These are phyloP conservation scores for Aphodius sticticus DNA, from an alignment of 2,888 invertebrate genomes.

Conservation along the genomic window DNA sequence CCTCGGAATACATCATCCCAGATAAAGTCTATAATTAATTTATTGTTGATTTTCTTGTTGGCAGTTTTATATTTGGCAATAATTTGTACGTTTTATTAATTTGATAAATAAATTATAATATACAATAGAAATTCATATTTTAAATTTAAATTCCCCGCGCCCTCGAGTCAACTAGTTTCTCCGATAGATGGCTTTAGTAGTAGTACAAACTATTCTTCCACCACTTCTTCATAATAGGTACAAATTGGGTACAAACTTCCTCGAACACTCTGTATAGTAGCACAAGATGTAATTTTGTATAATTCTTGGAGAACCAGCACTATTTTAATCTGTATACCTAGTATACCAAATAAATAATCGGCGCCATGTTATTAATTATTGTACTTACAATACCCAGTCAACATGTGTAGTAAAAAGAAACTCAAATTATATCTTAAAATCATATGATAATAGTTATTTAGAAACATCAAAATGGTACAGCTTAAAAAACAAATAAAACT, in stretches of 20 bases:
- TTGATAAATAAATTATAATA: constrained; percentile 15
- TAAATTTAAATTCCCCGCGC: constrained; percentile 13
- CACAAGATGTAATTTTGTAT: too few species aligned
- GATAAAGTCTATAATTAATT: constrained; percentile 10
- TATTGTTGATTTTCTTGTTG: constrained; percentile 15
- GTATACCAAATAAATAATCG: too few species aligned
- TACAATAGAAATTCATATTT: neutral
- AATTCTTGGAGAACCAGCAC: too few species aligned
- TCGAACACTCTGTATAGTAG: too few species aligned
- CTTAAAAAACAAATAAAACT: neutral
- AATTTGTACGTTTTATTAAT: constrained; percentile 12
- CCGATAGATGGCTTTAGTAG: neutral
- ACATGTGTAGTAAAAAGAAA: too few species aligned
- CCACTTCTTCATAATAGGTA: neutral
- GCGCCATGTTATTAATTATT: too few species aligned
- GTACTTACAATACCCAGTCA: too few species aligned
- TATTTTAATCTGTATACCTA: too few species aligned
- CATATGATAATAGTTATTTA: too few species aligned
- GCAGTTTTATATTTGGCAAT: neutral
- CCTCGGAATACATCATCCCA: neutral
- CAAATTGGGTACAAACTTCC: too few species aligned
- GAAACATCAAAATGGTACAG: too few species aligned
- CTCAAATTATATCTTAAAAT: too few species aligned
- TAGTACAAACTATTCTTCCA: neutral
- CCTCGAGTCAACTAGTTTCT: neutral